Evolutionary conservation across 2,888 invertebrate genomes (phyloP), one percentile per base, ranked within the genome.

Genomic region (Mechanitis mazaeus): DNA sequence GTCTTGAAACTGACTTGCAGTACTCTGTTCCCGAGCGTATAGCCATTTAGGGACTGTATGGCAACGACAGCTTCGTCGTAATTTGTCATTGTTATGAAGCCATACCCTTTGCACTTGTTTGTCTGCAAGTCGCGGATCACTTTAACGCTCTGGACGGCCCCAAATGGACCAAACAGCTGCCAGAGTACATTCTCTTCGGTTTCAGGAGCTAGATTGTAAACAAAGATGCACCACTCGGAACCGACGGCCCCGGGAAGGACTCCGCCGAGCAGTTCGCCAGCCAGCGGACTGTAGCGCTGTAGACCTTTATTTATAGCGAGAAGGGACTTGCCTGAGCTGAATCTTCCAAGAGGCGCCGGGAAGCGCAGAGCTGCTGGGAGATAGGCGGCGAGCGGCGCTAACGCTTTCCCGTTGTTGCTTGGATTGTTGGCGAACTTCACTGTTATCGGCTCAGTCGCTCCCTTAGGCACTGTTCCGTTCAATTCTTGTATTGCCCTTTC

Each of bases 381-480:
- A 85, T 96, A 96, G 58, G 96, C 95, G 55, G 96, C 95, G 79
- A 96, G 94, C 64, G 95, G 95, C 72, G 95, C 94, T 76, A 95
- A 91, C 69, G 94, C 94, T 87, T 95, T 95, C 73, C 94, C 94
- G 84, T 95, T 95, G 91, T 94, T 95, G 90, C 95, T 95, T 46
- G 97, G 97, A 77, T 97, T 97, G 89, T 97, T 97, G 65, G 97
- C 97, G 87, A 97, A 97, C 90, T 97, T 97, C 73, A 97, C 97
- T 61, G 96, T 97, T 81, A 97, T 96, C 55, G 97, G 96, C 84
- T 97, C 97, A 66, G 94, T 93, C 61, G 95, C 95, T 68, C 95
- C 95, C 77, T 95, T 94, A 45, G 97, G 97, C 77, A 96, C 94
- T 69, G 95, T 95, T 68, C 97, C 97, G 83, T 97, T 97, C 71